Evolutionary conservation across 2,113 vertebrate species (phyloP).

Genomic region (Todiramphus saurophagus): DNA sequence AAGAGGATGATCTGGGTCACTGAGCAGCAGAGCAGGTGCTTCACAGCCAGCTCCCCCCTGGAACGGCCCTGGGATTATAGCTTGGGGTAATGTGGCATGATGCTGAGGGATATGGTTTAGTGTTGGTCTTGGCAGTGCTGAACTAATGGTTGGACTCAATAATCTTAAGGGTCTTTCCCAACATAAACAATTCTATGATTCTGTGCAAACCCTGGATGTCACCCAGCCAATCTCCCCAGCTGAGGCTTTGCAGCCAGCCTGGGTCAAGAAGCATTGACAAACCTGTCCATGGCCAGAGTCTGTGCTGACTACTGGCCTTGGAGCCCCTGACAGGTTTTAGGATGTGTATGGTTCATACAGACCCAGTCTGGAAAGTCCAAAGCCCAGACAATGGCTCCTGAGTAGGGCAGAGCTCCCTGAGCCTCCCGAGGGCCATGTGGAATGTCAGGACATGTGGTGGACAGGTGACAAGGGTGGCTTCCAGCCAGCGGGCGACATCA

Average conservation of each 20-base stretch:
- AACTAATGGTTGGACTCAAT: background rate
- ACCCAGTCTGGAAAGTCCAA: background rate
- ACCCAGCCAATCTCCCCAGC: too few relatives aligned
- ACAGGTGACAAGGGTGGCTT: constrained; percentile 45
- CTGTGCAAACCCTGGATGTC: background rate
- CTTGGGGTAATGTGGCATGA: background rate
- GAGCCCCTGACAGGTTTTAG: background rate
- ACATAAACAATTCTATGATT: background rate
- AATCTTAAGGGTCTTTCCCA: background rate
- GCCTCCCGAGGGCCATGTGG: background rate
- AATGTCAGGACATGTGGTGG: constrained; percentile 35
- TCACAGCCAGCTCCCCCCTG: background rate
- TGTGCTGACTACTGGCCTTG: background rate
- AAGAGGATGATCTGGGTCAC: background rate
- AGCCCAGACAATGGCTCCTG: background rate
- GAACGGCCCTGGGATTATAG: background rate
- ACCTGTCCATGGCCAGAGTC: background rate
- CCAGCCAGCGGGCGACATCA: background rate
- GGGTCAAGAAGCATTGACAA: background rate
- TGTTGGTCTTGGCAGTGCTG: background rate
- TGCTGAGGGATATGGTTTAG: background rate
- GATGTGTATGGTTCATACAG: rapidly evolving
- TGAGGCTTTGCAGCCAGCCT: background rate
- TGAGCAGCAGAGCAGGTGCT: background rate
- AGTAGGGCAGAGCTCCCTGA: background rate